Base-by-base conservation (phyloP, 30 jellyfish, hydroid and myxozoan genomes). In the Phacellophora camtschatica region DNA sequence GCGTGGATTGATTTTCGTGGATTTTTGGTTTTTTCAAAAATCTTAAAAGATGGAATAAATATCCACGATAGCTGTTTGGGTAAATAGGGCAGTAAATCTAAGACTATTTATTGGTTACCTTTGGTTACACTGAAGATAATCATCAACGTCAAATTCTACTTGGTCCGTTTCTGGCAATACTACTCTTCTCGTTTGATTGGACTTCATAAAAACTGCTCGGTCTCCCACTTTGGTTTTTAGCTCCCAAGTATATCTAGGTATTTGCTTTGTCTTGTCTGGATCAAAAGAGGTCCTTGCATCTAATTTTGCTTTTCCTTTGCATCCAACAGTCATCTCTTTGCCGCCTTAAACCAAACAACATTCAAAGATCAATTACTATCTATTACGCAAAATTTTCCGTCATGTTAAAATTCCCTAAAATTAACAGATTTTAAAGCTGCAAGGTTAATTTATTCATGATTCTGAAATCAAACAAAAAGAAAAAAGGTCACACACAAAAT, bases 241-340 rank as follows among this genome's bases (percentile, higher is more conserved):
- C 16, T 71, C 71, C 91, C 91, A 80, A 22, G 48, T 2, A 28
- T 11, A 66, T 22, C 58, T 15, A 5, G 77, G 18, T 0, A 66
- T 31, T 57, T 43, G 62, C 30, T 59, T 74, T 1, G 94, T 67
- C 8, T 18, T 30, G 45, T 65, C 86, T 30, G 86, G 94, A 61
- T 82, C 94, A 0, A 0, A 20, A 1, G 94, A 82, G 12, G 77
- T 64, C n/a, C 86, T 25, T 13, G 80, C 94, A 24, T 80, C 91
- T n/a, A 80, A 65, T 1, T 10, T 57, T 4, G 61, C 81, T 69
- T 19, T 35, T 3, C 53, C 70, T 29, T 49, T 46, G 25, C 91
- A 80, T 7, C 91, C 91, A 18, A 80, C 78, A 20, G 91, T 80
- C 84, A 80, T 48, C 29, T 66, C 66, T 22, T 71, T 66, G 9